Base-by-base conservation (phyloP, 2,888 invertebrate genomes). In the Ophion ellenae region DNA sequence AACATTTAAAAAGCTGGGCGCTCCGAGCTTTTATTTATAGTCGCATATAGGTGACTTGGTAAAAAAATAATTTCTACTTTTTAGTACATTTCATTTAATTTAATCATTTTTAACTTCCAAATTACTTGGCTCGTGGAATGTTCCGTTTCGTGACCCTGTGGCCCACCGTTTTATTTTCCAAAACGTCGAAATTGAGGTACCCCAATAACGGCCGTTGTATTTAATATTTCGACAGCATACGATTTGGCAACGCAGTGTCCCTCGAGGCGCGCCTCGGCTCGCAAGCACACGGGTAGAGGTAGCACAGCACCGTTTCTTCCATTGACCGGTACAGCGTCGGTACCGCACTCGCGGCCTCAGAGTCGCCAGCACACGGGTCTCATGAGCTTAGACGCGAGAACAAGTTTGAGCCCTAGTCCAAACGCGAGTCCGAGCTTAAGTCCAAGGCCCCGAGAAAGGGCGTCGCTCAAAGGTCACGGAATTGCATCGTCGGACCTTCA, bases 221-320 rank as follows among this genome's bases (percentile, higher is more conserved):
- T 69, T 6, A 67, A 40, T 61, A 70, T 57, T 78, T 81, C 32
- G n/a, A 11, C 94, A 96, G 97, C 97, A 69, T 97, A 97, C 93
- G 98, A 98, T 94, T 94, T 98, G 94, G 97, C 97, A 86, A 97
- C 97, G 69, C 97, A 97, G 92, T 97, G 97, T 92, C 97, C 97
- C 81, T 96, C 96, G 67, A 95, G 97, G 81, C 95, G 97, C 79
- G 96, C 96, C 69, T 96, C 96, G 40, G 95, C 95, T 94, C 95
- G 96, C 78, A 96, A 96, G 82, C 97, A 96, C 94, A 97, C 95
- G 85, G 95, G 96, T 24, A 96, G 96, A 89, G 96, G 96, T 85
- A 95, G 94, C 94, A 96, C 95, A 93, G 94, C 94, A 70, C 81
- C 87, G 45, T 87, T 87, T 86, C 79, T 87, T 80, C 95, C 90